Conservation (phyloP, 2,888 invertebrate species). For the Drepana falcataria region DNA sequence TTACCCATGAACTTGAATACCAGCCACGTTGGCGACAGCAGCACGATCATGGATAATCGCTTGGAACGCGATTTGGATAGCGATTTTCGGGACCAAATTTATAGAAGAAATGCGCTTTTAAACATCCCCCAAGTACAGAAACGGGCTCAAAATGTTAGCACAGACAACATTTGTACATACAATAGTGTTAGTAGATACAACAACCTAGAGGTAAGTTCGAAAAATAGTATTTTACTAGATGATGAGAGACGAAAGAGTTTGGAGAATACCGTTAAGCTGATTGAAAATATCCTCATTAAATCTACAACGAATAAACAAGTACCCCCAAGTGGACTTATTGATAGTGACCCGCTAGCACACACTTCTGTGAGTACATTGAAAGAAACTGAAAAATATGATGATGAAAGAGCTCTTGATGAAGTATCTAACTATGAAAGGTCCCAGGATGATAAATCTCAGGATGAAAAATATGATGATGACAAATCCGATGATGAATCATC, state of each 20-base stretch:
- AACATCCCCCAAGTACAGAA: constrained; percentile 48
- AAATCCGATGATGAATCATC: constrained; percentile 1
- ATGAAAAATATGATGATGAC: background rate
- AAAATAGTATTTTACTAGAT: constrained; percentile 24
- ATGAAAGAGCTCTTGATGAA: background rate
- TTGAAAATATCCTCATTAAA: constrained; percentile 53
- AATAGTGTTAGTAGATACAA: constrained; percentile 3
- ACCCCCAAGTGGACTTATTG: background rate
- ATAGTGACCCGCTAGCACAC: background rate
- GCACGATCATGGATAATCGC: constrained; percentile 7
- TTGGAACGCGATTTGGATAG: background rate
- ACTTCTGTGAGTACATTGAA: background rate
- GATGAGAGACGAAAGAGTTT: constrained; percentile 48
- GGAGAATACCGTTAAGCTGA: constrained; percentile 57
- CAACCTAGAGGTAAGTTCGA: constrained; percentile 28
- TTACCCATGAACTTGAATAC: constrained; percentile 49
- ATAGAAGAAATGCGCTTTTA: constrained; percentile 22
- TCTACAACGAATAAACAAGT: constrained; percentile 24
- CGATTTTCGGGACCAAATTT: background rate
- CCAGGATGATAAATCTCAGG: background rate
- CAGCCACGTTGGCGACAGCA: constrained; percentile 25
- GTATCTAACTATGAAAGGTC: too few relatives aligned
- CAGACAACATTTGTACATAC: background rate
- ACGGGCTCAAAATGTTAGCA: constrained; percentile 19
- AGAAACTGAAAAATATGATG: background rate